Evolutionary conservation across 2,888 invertebrate species (phyloP).

Genomic region (Trypoxylon attenuatum): DNA sequence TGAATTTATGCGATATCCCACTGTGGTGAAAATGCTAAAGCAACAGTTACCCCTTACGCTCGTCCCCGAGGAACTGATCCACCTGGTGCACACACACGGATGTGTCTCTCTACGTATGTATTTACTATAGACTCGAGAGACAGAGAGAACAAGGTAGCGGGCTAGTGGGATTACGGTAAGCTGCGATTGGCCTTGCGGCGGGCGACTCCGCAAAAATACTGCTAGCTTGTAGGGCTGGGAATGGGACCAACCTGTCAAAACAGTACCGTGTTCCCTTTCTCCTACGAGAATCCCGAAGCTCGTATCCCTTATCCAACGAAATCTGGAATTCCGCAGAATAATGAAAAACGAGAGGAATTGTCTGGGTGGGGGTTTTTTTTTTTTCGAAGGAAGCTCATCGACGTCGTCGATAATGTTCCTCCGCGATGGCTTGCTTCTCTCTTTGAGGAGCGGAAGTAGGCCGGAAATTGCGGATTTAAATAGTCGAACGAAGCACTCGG

Average conservation of each 20-base stretch:
- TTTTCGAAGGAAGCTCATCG: too few species aligned
- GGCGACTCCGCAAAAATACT: conserved; percentile 45
- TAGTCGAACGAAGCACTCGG: neutral
- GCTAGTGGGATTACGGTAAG: conserved; percentile 52
- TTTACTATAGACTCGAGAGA: too few species aligned
- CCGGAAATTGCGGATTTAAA: neutral
- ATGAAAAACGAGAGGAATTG: neutral
- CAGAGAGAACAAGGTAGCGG: neutral
- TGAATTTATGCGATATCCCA: conserved; percentile 52
- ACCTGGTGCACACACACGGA: too few species aligned
- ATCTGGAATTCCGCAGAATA: too few species aligned
- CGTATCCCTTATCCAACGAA: too few species aligned
- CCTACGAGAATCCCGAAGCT: too few species aligned
- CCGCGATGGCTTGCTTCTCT: neutral
- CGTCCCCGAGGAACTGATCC: neutral
- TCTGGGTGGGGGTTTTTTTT: neutral
- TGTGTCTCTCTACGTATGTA: too few species aligned
- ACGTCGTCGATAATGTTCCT: neutral
- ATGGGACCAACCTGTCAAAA: neutral
- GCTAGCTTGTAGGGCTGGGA: too few species aligned
- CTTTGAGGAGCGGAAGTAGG: neutral
- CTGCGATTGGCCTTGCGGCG: conserved; percentile 51
- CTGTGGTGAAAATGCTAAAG: conserved; percentile 52
- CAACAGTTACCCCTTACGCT: conserved; percentile 47
- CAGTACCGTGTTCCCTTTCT: neutral